Base-by-base conservation (phyloP, 2,113 vertebrate genomes). In the Geococcyx californianus region DNA sequence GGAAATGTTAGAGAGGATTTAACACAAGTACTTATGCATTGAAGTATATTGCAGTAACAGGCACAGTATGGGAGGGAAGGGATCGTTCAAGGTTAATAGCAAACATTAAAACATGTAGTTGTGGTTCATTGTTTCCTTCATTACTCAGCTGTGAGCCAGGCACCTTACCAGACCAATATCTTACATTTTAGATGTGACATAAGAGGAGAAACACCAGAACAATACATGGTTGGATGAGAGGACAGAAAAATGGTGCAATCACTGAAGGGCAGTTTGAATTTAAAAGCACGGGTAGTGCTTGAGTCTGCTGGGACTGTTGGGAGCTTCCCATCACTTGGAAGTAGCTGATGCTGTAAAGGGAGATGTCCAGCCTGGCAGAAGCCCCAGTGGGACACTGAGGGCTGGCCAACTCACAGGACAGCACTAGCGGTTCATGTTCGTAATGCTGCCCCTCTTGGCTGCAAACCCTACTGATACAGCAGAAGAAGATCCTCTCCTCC, bases 221-320 rank as follows among this genome's bases (percentile, higher is more conserved):
- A 36, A 3, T 8, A 33, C n/a, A 3, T 0, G 0, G 3, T 21
- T 24, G 47, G 34, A 28, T 0, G 0, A 45, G 54, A n/a, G 21
- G 70, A n/a, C 5, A 68, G 33, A 25, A 78, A 44, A 87, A 62
- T 11, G 16, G 12, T 8, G 4, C 8, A 83, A 13, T 58, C 56
- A 34, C 15, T 58, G n/a, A 38, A 70, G 19, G 23, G 20, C 34
- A 55, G 15, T 29, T 87, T 52, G 51, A 63, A 78, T 78, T 66
- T 11, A 58, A 66, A 64, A 49, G 14, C 18, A 25, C 63, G 25
- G 1, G 1, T 12, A 45, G 40, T 4, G 2, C 3, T 6, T 1
- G 16, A 24, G 17, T 18, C 58, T 67, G 12, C 70, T 56, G 79
- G 60, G 34, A 36, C 56, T 36, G 10, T 5, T 1, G 2, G 56